Evolutionary conservation across 2,888 invertebrate species (phyloP), one percentile per base, ranked within the genome.

Genomic region (Cyclophora albipunctata): DNA sequence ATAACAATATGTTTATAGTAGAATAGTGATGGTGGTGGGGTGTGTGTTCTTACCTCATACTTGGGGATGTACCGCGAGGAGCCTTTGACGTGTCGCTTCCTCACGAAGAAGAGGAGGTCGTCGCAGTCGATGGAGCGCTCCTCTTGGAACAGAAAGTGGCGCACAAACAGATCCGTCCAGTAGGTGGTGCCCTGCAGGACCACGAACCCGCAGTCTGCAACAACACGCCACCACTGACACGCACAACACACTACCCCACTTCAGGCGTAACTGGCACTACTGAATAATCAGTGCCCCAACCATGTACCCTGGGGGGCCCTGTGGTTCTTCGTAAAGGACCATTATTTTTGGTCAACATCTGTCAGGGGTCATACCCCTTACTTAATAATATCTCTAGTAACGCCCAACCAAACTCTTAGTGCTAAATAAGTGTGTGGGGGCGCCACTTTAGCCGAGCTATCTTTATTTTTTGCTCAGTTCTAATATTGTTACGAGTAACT

Each of bases 91-190:
- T 96, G 96, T 64, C 95, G 93, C 78, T 96, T 96, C 54, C 97
- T 90, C n/a, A 98, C 97, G 81, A 98, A 98, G 86, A 98, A 98
- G 59, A 98, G 85, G 68, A 98, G 91, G 84, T 98, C 98, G 86
- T 98, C 98, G 66, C 96, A 94, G 82, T 97, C 96, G 67, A 96
- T 96, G 58, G 95, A 93, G 57, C 93, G 93, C 76, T 96, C 96
- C 60, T 94, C 93, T 90, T 96, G 96, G 76, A 97, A 97, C 48
- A 98, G 90, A 81, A 98, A 98, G 89, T 98, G 96, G 7, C 96
- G 91, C 60, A 97, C 96, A 84, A 98, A 98, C 63, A 98, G 90
- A 81, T 97, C 96, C 48, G 97, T 98, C 98, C 98, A 98, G 75
- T 98, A 98, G 3, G 96, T 96, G 53, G 96, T 96, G 42, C 96